Evolutionary conservation across 2,888 invertebrate genomes (phyloP), one percentile per base, ranked within the genome.

Genomic region (Dasysyrphus albostriatus): DNA sequence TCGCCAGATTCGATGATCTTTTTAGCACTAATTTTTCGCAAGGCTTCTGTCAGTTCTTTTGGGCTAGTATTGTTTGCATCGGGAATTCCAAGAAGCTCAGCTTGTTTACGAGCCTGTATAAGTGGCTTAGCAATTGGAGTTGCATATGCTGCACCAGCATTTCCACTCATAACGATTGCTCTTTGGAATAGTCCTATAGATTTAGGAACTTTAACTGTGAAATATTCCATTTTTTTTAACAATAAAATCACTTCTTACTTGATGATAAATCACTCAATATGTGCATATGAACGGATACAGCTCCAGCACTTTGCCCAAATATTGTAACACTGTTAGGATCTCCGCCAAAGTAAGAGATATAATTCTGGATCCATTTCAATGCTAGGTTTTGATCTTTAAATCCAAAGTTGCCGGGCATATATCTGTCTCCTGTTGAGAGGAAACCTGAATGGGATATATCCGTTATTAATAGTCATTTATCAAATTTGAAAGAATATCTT

Each of bases 221-320:
- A 7, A 29, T 8, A n/a, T 32, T 19, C 9, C 9, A 8, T 8
- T 8, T 32, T 32, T 24, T 8, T 7, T 3, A 54, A 1, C 29
- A 14, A 6, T 14, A 7, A 29, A 54, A 7, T 2, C 5, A 37
- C 9, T 44, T 37, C 9, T 37, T 89, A 90, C 92, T 92, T 88
- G 90, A 89, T 2, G 94, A 93, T 19, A 90, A 84, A 12, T 91
- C 91, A 85, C 93, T 94, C n/a, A 94, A 73, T 88, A 94, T 90
- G 83, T 94, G 94, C 89, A 93, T 90, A 76, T 94, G 94, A 3
- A 92, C 92, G 32, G 93, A 92, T 10, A 92, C 91, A 3, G 91
- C 93, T 0, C 94, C 94, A 4, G 93, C 93, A 89, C 94, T 94
- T 89, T 93, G 93, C 3, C 94, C 94, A 81, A 93, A 93, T 72